Base-by-base conservation (phyloP, 2,797 vertebrate species). In the Cyprinodon diabolis region DNA sequence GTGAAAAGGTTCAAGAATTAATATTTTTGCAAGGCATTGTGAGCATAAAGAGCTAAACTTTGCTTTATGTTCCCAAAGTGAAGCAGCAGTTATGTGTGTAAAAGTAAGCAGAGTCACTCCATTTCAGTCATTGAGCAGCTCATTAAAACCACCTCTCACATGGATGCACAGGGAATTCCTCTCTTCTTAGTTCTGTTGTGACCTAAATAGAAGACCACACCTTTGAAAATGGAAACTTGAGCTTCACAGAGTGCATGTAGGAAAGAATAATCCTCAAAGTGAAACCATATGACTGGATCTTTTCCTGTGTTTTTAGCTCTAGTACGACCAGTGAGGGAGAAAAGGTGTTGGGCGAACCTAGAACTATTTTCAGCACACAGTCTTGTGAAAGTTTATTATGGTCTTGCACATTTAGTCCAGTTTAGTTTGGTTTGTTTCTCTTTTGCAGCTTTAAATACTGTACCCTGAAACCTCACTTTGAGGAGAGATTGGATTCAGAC, bases 171-270 rank as follows among this genome's bases (percentile, higher is more conserved):
- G 89, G 91, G 86, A 90, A 89, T 89, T 90, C 87, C 86, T 92
- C 90, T 89, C 86, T 72, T 89, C 80, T 83, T 84, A 90, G 90
- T 82, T 90, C 83, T 90, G 88, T 92, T 92, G 87, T 93, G 94
- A 93, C 93, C 93, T 84, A 94, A 93, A 95, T 94, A 93, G 85
- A 88, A 87, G 85, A 88, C 92, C 90, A 88, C 92, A 93, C 92
- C 93, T 92, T 93, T 86, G 15, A 85, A 84, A 90, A 86, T 88
- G 86, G 90, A 94, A 94, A 94, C 87, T 87, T 85, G 92, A 95
- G 92, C 92, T 89, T 91, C 83, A 88, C 90, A 83, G 84, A 89
- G 87, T 72, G 72, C 88, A 87, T 90, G 92, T 88, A 90, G 88
- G 85, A 92, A 91, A 90, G 87, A 88, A 87, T 91, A 88, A 86